phyloP scores from a whole-genome alignment of 2,113 vertebrate genomes.

The Hydropotes inermis region DNA sequence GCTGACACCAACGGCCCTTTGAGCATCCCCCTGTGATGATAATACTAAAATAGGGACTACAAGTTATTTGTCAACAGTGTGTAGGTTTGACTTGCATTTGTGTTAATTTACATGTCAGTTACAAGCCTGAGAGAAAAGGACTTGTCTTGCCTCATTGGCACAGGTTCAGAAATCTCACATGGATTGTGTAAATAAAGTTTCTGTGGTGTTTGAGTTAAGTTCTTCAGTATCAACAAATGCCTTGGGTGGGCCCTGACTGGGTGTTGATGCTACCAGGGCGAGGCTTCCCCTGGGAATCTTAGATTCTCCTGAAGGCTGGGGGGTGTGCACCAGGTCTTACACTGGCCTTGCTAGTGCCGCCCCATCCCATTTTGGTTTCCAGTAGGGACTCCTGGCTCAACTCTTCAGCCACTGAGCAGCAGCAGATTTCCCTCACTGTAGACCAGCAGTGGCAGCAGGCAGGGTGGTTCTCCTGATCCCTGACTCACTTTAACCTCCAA shows the following conservation, averaged over 20 bases:
- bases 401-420: not conserved
- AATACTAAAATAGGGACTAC: fast-evolving
- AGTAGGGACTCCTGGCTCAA: not conserved
- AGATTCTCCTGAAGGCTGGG: not conserved
- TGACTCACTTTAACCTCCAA: too few species aligned
- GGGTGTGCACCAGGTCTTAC: not conserved
- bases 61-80: not conserved
- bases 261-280: not conserved
- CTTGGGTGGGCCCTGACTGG: not conserved
- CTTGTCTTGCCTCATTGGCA: not conserved
- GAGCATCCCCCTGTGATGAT: fast-evolving
- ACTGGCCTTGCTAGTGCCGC: not conserved
- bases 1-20: fast-evolving
- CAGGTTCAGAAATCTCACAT: not conserved
- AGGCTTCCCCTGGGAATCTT: not conserved
- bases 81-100: not conserved
- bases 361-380: not conserved
- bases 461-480: not conserved
- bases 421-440: not conserved
- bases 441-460: not conserved
- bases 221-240: not conserved
- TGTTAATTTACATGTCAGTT: not conserved
- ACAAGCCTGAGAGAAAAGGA: not conserved
- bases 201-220: not conserved
- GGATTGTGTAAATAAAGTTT: conserved; percentile 34